Percentiles rank a stretch among this genome's conserved stretches.
Conservation (phyloP, 2,113 vertebrate species). For the Melanerpes aurifrons region DNA sequence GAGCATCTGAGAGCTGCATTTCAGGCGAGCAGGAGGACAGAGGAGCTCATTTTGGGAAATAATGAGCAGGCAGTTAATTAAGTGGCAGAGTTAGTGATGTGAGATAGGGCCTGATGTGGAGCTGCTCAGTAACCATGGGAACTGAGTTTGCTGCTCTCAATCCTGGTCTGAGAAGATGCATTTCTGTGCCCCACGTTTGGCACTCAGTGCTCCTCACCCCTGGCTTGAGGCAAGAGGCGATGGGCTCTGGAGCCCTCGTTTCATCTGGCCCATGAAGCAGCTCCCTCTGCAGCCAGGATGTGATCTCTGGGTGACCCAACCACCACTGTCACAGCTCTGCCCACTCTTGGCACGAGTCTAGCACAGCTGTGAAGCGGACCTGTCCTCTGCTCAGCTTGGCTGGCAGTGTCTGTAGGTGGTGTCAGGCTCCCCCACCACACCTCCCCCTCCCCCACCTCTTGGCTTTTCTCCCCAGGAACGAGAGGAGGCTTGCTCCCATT, state of each 20-base stretch:
- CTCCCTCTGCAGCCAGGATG: background rate
- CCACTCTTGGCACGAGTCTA: background rate
- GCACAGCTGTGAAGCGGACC: background rate
- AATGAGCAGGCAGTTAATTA: conserved; percentile 67
- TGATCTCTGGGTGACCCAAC: background rate
- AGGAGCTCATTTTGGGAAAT: conserved; percentile 54
- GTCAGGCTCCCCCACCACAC: background rate
- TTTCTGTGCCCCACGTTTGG: background rate
- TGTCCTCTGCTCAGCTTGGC: background rate
- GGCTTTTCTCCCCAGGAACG: background rate
- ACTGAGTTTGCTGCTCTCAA: conserved; percentile 10
- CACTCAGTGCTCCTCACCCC: background rate
- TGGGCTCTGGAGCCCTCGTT: background rate
- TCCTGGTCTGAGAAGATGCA: conserved; percentile 36
- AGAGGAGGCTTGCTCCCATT: background rate
- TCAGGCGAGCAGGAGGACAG: conserved; percentile 1
- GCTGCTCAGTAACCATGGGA: background rate
- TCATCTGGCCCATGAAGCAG: background rate
- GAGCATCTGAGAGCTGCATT: background rate
- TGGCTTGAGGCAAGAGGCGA: background rate
- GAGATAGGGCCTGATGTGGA: conserved; percentile 42
- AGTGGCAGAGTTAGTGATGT: conserved; percentile 63
- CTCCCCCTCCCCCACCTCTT: rapidly evolving
- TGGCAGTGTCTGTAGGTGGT: background rate
- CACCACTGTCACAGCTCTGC: background rate